Base-by-base conservation (phyloP, 2,888 invertebrate species). In the Halictus ligatus region DNA sequence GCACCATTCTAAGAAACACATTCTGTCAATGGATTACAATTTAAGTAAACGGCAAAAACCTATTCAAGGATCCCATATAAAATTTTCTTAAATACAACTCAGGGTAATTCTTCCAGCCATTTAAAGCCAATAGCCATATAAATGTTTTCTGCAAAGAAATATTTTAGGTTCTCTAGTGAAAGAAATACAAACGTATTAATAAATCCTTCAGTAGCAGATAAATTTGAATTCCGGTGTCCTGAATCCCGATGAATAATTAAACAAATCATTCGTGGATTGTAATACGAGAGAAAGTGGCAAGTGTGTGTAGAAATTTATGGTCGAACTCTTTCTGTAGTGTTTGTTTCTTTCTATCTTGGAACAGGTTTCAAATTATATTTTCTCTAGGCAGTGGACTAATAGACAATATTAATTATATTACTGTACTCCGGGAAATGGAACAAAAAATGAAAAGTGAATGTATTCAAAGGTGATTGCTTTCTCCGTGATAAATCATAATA, bases 381-480 rank as follows among this genome's bases (percentile, higher is more conserved):
- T 75, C 54, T 58, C 43, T 58, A 25, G 54, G 1, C 35, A 43
- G 54, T 25, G 58, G 10, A 58, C 54, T 75, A 75, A 75, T 60
- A 60, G 58, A 54, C 54, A 75, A 75, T 75, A 75, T 75, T 75
- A 60, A 60, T 75, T 75, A 60, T 58, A 75, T 58, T 35, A 43
- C 43, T 54, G 35, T 54, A 75, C 60, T 25, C 18, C 18, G 25
- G 54, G 40, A 75, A 54, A 75, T 75, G 48, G 54, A 75, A 54
- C 35, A 40, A 75, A 75, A 75, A 35, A 54, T 35, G 35, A 48
- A 18, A 18, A 67, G 35, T 67, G 54, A 75, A 75, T 75, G 75
- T 54, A 75, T 58, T 75, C 75, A 25, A 8, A 40, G 75, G n/a
- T 58, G 75, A 75, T 75, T 75, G 54, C 75, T 75, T 75, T 75